Percentiles rank a stretch among this genome's conserved stretches.
phyloP scores from a whole-genome alignment of 2,888 invertebrate species.

The Autographa gamma region DNA sequence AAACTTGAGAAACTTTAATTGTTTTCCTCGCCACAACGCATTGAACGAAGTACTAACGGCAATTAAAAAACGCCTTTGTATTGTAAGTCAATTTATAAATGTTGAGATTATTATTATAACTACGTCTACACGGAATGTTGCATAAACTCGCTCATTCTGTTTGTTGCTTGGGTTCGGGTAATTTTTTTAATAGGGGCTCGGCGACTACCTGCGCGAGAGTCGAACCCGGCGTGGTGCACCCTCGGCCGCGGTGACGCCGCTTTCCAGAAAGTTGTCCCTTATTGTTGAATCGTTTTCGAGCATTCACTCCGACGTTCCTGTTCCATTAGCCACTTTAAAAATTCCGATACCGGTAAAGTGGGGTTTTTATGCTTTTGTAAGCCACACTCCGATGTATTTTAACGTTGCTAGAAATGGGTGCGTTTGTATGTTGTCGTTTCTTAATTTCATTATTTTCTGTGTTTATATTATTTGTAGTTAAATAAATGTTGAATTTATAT shows the following conservation, averaged over 20 bases:
- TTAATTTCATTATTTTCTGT: not conserved
- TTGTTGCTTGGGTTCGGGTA: conserved; percentile 63
- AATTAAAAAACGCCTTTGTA: not conserved
- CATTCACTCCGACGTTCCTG: not conserved
- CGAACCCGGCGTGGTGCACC: conserved; percentile 37
- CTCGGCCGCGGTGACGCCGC: conserved; percentile 27
- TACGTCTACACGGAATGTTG: conserved; percentile 62
- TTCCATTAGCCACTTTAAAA: conserved; percentile 5
- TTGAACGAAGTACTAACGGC: not conserved
- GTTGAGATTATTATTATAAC: conserved; percentile 22
- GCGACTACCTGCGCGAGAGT: conserved; percentile 68
- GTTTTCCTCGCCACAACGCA: not conserved
- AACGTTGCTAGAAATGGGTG: not conserved
- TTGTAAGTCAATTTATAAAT: not conserved
- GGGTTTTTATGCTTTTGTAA: not conserved
- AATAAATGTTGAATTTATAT: no score
- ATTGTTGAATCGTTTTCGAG: conserved; percentile 14
- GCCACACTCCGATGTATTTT: not conserved
- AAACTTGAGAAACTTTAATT: not conserved
- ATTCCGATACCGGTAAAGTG: not conserved
- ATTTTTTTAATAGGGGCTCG: conserved; percentile 59
- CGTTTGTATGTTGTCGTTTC: not conserved
- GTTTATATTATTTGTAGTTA: not conserved
- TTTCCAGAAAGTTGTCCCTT: conserved; percentile 29
- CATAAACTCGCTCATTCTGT: conserved; percentile 66